Percentiles rank a stretch among this genome's conserved stretches.
phyloP scores from a whole-genome alignment of 2,797 vertebrate genomes.

The Eulemur mongoz region DNA sequence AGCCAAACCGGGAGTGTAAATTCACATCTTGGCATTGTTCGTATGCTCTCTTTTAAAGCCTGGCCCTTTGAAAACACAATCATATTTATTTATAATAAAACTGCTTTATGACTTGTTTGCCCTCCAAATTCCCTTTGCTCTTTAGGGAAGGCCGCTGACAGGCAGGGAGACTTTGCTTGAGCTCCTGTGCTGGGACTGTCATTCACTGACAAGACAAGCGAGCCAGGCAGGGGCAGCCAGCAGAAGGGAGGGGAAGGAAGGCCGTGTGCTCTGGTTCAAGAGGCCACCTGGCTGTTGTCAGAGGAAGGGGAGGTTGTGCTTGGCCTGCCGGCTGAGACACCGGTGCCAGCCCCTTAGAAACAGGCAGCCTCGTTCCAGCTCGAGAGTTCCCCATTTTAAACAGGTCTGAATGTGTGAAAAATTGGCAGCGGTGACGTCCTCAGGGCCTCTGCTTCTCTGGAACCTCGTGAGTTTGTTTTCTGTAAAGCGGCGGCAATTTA shows the following conservation, averaged over 20 bases:
- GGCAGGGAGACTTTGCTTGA: not conserved
- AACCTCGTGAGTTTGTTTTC: conserved; percentile 18
- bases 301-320: not conserved
- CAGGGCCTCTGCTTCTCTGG: not conserved
- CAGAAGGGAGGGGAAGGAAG: not conserved
- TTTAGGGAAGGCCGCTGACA: not conserved
- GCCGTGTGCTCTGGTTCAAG: not conserved
- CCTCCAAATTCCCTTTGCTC: conserved; percentile 49
- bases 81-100: conserved; percentile 60
- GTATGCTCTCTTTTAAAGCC: not conserved
- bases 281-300: not conserved
- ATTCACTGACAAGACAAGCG: not conserved
- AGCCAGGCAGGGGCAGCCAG: not conserved
- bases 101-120: conserved; percentile 36
- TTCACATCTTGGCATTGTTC: not conserved
- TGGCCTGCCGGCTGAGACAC: not conserved
- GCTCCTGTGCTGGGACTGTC: not conserved
- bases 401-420: not conserved
- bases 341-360: not conserved
- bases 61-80: conserved; percentile 28
- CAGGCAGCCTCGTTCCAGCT: not conserved
- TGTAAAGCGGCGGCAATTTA: not conserved
- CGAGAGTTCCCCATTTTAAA: not conserved
- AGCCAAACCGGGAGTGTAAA: not conserved
- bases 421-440: not conserved